Conservation (phyloP, 2,113 vertebrate species). For the Strigops habroptila region DNA sequence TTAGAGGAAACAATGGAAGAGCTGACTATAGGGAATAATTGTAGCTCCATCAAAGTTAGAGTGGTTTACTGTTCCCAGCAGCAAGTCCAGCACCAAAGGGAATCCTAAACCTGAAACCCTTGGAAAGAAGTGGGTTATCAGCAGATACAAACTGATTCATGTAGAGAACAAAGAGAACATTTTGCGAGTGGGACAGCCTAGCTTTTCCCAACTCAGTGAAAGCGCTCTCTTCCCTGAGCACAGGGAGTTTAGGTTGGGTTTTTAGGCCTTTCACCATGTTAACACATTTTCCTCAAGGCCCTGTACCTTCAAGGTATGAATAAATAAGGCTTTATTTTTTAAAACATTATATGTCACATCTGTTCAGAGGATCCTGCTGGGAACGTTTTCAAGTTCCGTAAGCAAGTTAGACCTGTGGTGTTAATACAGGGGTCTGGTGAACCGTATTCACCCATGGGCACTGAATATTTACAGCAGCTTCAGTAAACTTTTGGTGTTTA, state of each 20-base stretch:
- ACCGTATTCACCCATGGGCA: accelerated
- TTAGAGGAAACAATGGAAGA: neutral
- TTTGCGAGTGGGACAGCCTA: neutral
- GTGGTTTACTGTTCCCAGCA: conserved; percentile 42
- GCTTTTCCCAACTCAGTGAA: no score
- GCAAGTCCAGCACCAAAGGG: conserved; percentile 41
- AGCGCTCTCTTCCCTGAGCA: neutral
- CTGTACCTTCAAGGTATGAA: neutral
- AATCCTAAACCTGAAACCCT: conserved; percentile 27
- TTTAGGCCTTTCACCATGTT: neutral
- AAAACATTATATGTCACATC: neutral
- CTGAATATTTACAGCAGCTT: neutral
- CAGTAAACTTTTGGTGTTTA: neutral
- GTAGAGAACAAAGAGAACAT: neutral
- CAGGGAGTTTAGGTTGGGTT: neutral
- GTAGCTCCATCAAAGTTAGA: conserved; percentile 2
- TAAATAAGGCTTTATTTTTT: neutral
- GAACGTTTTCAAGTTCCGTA: neutral
- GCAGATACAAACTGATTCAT: conserved; percentile 27
- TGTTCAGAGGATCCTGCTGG: neutral
- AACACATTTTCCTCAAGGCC: neutral
- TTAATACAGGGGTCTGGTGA: neutral
- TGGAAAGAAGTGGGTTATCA: conserved; percentile 33
- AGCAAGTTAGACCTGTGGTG: neutral
- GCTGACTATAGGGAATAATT: conserved; percentile 29